phyloP scores from a whole-genome alignment of 2,797 vertebrate genomes.

The Ciconia nigra region DNA sequence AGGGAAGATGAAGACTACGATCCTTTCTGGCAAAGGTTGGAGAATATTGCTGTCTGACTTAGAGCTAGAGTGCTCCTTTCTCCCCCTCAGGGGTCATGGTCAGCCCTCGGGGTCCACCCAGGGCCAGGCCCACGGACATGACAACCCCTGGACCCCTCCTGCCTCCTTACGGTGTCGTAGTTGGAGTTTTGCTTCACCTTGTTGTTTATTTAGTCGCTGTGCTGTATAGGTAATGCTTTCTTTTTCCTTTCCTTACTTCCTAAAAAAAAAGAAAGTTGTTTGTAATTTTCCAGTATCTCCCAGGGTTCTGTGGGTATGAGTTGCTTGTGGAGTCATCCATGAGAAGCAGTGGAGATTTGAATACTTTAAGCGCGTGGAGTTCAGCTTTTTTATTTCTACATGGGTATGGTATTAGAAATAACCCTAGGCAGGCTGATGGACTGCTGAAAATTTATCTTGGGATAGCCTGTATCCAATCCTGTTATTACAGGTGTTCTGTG shows the following conservation, averaged over 20 bases:
- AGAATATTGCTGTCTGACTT: slow-evolving; percentile 68
- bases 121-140: not conserved
- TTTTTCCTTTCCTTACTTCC: not conserved
- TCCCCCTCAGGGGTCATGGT: slow-evolving; percentile 28
- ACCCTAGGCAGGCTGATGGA: not conserved
- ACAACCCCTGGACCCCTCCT: slow-evolving; percentile 37
- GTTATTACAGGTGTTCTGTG: not conserved
- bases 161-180: slow-evolving; percentile 61
- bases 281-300: not conserved
- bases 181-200: slow-evolving; percentile 75
- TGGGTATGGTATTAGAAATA: not conserved
- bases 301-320: not conserved
- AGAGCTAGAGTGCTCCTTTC: slow-evolving; percentile 58
- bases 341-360: not conserved
- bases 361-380: not conserved
- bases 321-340: not conserved
- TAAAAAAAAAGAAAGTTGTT: not conserved
- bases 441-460: not conserved
- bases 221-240: slow-evolving; percentile 73
- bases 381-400: not conserved
- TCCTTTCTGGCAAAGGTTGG: slow-evolving; percentile 97
- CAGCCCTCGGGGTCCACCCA: not conserved
- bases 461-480: not conserved
- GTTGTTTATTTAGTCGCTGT: slow-evolving; percentile 72
- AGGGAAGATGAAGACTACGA: slow-evolving; percentile 85